These are phyloP conservation scores for Dicrurus megarhynchus DNA, from an alignment of 2,113 vertebrate species.

Conservation along the genomic window DNA sequence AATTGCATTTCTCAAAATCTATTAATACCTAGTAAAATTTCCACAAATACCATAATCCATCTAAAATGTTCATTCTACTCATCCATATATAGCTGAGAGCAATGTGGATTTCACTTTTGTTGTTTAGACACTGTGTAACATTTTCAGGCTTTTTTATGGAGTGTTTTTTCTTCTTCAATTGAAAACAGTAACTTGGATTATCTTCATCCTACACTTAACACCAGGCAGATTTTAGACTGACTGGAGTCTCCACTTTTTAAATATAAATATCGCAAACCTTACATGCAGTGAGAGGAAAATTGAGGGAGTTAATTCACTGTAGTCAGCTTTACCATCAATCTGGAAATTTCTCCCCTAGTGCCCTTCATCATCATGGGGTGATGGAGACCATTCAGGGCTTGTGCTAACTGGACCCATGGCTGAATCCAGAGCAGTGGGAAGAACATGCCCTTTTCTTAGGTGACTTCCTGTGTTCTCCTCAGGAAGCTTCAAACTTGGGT, in stretches of 20 bases:
- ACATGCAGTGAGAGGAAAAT: not conserved
- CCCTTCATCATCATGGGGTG: accelerated
- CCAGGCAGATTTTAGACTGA: not conserved
- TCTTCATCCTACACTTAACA: not conserved
- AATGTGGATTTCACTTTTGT: not conserved
- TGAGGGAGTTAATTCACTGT: not conserved
- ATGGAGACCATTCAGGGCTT: not conserved
- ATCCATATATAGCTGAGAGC: not conserved
- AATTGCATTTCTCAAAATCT: not conserved
- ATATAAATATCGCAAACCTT: not conserved
- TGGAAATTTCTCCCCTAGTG: not conserved
- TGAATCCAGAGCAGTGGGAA: not conserved
- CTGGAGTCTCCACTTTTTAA: not conserved
- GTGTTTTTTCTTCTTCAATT: not conserved
- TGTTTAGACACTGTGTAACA: not conserved
- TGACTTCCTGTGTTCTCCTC: not conserved
- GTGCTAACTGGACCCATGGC: not conserved
- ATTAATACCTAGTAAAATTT: not conserved
- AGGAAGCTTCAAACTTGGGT: not conserved
- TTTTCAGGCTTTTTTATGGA: not conserved
- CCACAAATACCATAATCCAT: not conserved
- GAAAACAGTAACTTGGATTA: not conserved
- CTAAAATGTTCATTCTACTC: not conserved
- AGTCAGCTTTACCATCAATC: not conserved
- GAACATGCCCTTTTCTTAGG: not conserved